Evolutionary conservation across 2,797 vertebrate species (phyloP).

Genomic region (Pangasius mekongensis): DNA sequence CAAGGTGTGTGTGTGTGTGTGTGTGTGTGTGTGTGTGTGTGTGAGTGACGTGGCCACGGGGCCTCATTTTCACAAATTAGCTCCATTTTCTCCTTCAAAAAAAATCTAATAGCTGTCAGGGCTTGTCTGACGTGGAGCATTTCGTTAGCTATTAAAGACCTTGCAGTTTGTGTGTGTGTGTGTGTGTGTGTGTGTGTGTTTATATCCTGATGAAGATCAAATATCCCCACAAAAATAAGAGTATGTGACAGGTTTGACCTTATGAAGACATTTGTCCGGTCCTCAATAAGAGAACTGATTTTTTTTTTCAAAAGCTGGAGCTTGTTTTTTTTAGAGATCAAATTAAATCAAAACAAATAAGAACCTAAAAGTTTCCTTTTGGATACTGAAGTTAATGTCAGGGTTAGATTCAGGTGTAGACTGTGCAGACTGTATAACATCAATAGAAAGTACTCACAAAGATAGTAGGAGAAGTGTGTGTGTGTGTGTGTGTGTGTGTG

Average conservation of each 20-base stretch:
- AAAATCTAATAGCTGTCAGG: conserved; percentile 67
- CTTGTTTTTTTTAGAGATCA: not conserved
- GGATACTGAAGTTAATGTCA: not conserved
- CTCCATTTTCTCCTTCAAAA: conserved; percentile 66
- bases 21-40: conserved; percentile 57
- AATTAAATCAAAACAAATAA: not conserved
- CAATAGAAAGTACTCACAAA: not conserved
- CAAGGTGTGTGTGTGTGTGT: conserved; percentile 59
- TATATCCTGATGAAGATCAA: not conserved
- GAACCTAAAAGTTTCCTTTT: not conserved
- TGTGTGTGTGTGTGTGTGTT: conserved; percentile 11
- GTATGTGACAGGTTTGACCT: not conserved
- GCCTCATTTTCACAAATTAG: conserved; percentile 75
- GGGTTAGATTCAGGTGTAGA: not conserved
- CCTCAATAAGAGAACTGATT: not conserved
- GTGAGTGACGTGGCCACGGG: conserved; percentile 61
- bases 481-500: not conserved
- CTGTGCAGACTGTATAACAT: no score
- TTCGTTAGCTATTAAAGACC: conserved; percentile 57
- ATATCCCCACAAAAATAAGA: not conserved
- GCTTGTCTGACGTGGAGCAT: conserved; percentile 66
- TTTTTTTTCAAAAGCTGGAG: not conserved
- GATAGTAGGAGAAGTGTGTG: not conserved
- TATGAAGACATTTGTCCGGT: not conserved
- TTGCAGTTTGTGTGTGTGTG: not conserved